Evolutionary conservation across 2,113 vertebrate genomes (phyloP).

Genomic region (Turnix velox): DNA sequence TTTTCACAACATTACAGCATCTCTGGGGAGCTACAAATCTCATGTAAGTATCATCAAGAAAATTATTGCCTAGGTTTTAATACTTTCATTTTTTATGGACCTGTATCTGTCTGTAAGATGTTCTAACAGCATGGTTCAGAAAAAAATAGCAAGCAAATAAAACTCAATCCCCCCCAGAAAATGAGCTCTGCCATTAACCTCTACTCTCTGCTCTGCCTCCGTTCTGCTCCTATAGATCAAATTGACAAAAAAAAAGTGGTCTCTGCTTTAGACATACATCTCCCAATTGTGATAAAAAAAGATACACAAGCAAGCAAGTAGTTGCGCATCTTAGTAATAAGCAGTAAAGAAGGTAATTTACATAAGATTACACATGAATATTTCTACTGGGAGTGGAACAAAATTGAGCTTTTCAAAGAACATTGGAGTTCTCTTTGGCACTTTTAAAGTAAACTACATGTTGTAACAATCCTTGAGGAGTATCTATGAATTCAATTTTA

Average conservation of each 20-base stretch:
- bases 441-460: not conserved
- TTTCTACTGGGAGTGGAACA: not conserved
- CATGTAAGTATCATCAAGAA: not conserved
- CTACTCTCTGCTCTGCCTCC: not conserved
- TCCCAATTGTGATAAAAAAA: not conserved
- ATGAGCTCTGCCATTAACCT: not conserved
- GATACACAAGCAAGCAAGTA: not conserved
- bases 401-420: not conserved
- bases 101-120: not conserved
- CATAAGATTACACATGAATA: not conserved
- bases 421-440: not conserved
- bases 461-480: not conserved
- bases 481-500: not conserved
- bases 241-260: not conserved
- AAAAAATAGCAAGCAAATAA: not conserved
- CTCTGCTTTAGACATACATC: not conserved
- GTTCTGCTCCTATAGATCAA: not conserved
- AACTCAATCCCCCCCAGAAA: not conserved
- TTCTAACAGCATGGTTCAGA: not conserved
- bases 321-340: not conserved
- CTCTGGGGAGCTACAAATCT: not conserved
- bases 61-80: not conserved
- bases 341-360: not conserved
- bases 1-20: not conserved
- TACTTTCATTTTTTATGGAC: not conserved